phyloP scores from a whole-genome alignment of 2,113 vertebrate species.

The Gymnobelideus leadbeateri region DNA sequence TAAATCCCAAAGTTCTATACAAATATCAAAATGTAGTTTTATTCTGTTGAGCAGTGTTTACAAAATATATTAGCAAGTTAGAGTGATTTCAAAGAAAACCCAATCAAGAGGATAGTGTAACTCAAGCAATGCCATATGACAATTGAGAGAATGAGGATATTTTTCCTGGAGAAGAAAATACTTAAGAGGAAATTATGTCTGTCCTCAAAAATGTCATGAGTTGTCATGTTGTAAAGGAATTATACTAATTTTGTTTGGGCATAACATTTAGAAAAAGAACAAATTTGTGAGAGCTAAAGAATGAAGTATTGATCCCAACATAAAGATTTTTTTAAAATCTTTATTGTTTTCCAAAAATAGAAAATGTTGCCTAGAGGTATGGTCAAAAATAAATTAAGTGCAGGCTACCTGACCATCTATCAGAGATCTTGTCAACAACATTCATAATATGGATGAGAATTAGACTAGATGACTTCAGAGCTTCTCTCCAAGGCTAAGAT shows the following conservation, averaged over 20 bases:
- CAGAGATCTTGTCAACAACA: neutral
- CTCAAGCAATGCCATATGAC: neutral
- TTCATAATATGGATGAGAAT: neutral
- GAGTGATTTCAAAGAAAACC: neutral
- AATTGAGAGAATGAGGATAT: neutral
- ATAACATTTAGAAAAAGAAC: neutral
- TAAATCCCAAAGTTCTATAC: neutral
- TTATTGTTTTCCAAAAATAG: neutral
- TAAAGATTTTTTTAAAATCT: neutral
- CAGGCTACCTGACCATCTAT: neutral
- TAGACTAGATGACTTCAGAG: neutral
- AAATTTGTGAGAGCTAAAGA: neutral
- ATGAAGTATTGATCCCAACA: neutral
- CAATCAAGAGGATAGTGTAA: neutral
- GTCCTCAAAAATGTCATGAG: neutral
- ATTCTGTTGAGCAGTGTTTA: neutral
- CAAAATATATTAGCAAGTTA: neutral
- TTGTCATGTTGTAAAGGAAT: neutral
- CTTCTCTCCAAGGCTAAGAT: too few relatives aligned
- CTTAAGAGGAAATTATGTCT: neutral
- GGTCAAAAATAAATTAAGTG: neutral
- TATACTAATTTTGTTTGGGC: neutral
- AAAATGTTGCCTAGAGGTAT: neutral
- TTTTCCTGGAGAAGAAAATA: neutral
- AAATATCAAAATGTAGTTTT: neutral